phyloP scores from a whole-genome alignment of 2,113 vertebrate genomes.

The Galemys pyrenaicus region DNA sequence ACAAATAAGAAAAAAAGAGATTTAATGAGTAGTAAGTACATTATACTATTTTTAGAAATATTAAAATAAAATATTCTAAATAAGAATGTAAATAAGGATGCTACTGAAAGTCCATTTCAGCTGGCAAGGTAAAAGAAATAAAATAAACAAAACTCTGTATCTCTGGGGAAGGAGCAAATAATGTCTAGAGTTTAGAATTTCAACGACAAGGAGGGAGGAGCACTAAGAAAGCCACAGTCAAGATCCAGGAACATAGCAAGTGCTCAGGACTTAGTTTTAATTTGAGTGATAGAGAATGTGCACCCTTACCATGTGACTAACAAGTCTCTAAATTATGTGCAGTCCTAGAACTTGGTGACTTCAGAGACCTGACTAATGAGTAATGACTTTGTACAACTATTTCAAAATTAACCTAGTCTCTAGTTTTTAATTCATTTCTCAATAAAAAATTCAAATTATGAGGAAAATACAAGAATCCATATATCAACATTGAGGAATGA shows the following conservation, averaged over 20 bases:
- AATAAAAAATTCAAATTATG: background rate
- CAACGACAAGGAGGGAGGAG: background rate
- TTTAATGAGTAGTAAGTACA: background rate
- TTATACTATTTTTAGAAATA: background rate
- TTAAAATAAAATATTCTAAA: no score
- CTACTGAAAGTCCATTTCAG: background rate
- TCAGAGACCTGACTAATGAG: background rate
- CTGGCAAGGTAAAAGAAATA: background rate
- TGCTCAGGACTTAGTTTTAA: background rate
- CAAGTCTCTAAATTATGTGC: background rate
- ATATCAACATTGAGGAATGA: background rate
- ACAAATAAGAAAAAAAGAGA: background rate
- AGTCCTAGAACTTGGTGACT: accelerated
- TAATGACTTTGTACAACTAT: background rate
- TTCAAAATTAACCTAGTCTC: background rate
- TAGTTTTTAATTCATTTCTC: background rate
- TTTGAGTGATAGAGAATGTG: background rate
- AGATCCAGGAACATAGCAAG: background rate
- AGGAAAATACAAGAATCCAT: background rate
- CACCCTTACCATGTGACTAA: background rate
- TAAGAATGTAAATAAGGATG: background rate
- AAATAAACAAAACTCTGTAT: background rate
- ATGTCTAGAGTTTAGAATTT: background rate
- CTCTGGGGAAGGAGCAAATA: background rate
- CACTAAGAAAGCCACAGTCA: background rate